Evolutionary conservation across 2,888 invertebrate species (phyloP).

Genomic region (Xanthorhoe spadicearia): DNA sequence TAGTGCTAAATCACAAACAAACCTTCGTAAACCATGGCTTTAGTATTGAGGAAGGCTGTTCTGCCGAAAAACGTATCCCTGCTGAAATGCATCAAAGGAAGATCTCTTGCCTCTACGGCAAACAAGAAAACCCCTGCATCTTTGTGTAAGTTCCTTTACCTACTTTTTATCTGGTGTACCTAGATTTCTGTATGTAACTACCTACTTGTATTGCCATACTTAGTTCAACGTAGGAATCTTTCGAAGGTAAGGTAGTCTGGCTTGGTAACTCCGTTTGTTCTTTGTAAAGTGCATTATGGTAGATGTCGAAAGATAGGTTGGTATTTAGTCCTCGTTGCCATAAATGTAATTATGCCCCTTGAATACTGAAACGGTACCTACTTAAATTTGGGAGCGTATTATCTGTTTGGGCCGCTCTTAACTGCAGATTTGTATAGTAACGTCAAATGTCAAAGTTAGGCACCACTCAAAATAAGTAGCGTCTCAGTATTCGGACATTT

Average conservation of each 20-base stretch:
- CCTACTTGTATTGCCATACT: neutral
- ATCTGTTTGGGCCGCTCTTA: too few relatives aligned
- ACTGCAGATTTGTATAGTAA: too few relatives aligned
- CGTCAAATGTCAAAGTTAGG: too few relatives aligned
- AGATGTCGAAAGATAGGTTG: too few relatives aligned
- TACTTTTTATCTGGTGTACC: neutral
- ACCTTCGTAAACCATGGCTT: constrained; percentile 63
- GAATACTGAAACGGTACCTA: too few relatives aligned
- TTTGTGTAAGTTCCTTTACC: constrained; percentile 59
- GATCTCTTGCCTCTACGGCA: constrained; percentile 59
- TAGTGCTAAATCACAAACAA: constrained; percentile 37
- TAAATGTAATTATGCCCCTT: too few relatives aligned
- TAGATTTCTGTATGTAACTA: neutral
- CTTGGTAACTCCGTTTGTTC: neutral
- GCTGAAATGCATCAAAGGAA: constrained; percentile 69
- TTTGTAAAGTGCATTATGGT: neutral
- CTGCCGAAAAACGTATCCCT: constrained; percentile 66
- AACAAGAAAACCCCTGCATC: constrained; percentile 60
- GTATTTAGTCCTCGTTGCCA: too few relatives aligned
- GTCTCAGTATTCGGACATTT: too few relatives aligned
- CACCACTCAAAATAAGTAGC: too few relatives aligned
- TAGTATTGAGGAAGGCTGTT: constrained; percentile 70
- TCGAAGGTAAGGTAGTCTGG: neutral
- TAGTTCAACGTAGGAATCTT: neutral
- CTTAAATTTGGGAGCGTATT: too few relatives aligned